Percentiles rank a stretch among this genome's conserved stretches.
These are phyloP conservation scores for Hypena proboscidalis DNA, from an alignment of 2,888 invertebrate species.

Conservation along the genomic window DNA sequence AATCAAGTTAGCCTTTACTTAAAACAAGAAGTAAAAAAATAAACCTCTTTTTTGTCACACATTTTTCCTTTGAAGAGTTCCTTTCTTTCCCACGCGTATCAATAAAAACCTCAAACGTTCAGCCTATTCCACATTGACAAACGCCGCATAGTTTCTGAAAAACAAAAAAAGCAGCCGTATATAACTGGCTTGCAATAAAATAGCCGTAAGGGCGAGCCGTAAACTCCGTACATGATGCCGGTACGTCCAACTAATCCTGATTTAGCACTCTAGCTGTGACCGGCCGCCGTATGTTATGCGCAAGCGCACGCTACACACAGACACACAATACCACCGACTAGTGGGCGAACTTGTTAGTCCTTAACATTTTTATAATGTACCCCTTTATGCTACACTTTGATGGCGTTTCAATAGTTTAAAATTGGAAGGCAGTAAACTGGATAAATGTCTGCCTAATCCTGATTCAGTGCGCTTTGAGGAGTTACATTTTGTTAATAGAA, in stretches of 20 bases:
- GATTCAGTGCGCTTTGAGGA: slow-evolving; percentile 19
- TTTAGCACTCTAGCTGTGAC: slow-evolving; percentile 72
- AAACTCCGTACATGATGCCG: slow-evolving; percentile 74
- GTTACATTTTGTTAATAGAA: slow-evolving; percentile 24
- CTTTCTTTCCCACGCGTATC: slow-evolving; percentile 10
- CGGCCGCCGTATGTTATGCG: slow-evolving; percentile 68
- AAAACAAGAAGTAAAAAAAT: background rate
- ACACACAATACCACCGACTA: slow-evolving; percentile 13
- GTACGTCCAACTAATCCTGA: slow-evolving; percentile 79
- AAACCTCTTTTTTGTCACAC: background rate
- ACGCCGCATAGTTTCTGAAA: slow-evolving; percentile 33
- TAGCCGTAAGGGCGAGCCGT: slow-evolving; percentile 66
- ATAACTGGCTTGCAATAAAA: slow-evolving; percentile 72
- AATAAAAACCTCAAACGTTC: slow-evolving; percentile 11
- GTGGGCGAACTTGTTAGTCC: slow-evolving; percentile 22
- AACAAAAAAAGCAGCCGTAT: slow-evolving; percentile 45
- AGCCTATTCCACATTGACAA: slow-evolving; percentile 28
- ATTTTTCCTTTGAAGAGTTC: background rate
- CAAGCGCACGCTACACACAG: slow-evolving; percentile 60
- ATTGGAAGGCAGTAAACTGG: slow-evolving; percentile 17
- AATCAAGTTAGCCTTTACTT: too few species aligned
- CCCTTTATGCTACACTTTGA: slow-evolving; percentile 20
- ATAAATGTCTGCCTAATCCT: slow-evolving; percentile 19
- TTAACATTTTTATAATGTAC: slow-evolving; percentile 18
- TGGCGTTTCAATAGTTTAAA: slow-evolving; percentile 23